Conservation (phyloP, 2,113 vertebrate genomes). For the Herpailurus yagouaroundi region DNA sequence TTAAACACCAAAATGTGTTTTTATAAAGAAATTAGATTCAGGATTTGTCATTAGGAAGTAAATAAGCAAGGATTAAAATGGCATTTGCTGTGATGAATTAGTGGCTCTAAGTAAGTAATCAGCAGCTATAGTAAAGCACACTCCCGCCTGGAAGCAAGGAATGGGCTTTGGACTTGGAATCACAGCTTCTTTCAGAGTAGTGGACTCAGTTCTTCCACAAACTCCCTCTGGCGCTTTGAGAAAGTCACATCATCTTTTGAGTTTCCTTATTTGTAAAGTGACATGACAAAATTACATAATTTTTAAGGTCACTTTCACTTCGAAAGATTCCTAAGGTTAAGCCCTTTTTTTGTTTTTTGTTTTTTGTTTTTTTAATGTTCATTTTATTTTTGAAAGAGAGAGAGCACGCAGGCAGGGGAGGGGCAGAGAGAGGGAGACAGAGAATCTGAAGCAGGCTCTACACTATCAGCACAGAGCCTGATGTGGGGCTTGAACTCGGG, state of each 20-base stretch:
- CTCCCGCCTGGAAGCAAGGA: not conserved
- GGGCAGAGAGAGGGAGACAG: no score
- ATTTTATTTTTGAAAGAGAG: no score
- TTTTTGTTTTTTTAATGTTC: no score
- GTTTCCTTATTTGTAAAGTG: not conserved
- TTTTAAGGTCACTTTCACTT: not conserved
- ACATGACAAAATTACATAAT: not conserved
- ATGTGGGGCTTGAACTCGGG: no score
- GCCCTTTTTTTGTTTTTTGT: no score
- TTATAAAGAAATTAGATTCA: constrained; percentile 54
- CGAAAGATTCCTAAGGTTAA: not conserved
- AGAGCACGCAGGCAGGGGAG: no score
- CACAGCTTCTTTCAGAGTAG: not conserved
- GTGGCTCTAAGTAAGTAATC: not conserved
- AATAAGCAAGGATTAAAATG: constrained; percentile 60
- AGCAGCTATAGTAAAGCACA: not conserved
- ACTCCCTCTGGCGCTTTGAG: not conserved
- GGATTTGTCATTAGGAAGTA: constrained; percentile 36
- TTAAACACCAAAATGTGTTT: constrained; percentile 34
- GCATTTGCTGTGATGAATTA: not conserved
- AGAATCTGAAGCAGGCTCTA: no score
- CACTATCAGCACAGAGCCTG: no score
- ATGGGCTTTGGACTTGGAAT: not conserved
- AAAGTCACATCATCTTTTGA: not conserved
- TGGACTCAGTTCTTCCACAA: not conserved